Percentiles rank a stretch among this genome's conserved stretches.
Conservation (phyloP, 23 tunicate species). For the Styela plicata region DNA sequence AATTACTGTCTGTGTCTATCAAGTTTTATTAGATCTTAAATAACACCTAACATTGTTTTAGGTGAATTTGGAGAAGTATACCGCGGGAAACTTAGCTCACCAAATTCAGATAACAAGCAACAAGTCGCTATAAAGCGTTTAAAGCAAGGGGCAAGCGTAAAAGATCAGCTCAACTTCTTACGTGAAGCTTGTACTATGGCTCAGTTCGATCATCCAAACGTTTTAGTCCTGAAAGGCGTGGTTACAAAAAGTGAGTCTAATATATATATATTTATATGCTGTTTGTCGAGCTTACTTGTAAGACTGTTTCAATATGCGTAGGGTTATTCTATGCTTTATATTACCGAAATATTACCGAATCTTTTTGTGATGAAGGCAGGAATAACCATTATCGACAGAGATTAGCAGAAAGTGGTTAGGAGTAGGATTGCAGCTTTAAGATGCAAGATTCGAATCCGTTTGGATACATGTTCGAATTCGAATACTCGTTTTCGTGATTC, state of each 20-base stretch:
- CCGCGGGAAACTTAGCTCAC: constrained; percentile 25
- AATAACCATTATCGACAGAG: too few relatives aligned
- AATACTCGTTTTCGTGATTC: too few relatives aligned
- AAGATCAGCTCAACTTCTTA: constrained; percentile 51
- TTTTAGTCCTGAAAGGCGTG: constrained; percentile 66
- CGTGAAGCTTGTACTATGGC: constrained; percentile 70
- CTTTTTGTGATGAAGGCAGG: too few relatives aligned
- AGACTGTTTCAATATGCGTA: too few relatives aligned
- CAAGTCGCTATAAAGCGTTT: constrained; percentile 49
- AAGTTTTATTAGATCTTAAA: background rate
- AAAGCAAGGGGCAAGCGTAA: constrained; percentile 36
- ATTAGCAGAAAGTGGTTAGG: too few relatives aligned
- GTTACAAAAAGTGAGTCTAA: constrained; percentile 63
- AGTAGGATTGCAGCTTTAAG: too few relatives aligned
- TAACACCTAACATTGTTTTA: constrained; percentile 1
- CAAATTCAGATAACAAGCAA: background rate
- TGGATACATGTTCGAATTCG: too few relatives aligned
- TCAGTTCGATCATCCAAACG: constrained; percentile 66
- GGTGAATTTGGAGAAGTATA: constrained; percentile 73
- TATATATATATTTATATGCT: too few relatives aligned
- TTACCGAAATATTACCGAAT: too few relatives aligned
- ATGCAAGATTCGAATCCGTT: too few relatives aligned
- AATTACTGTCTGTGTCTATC: background rate
- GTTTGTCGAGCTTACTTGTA: too few relatives aligned
- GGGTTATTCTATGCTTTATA: too few relatives aligned